These are phyloP conservation scores for Nomada goodeniana DNA, from an alignment of 2,888 invertebrate genomes.

Conservation along the genomic window DNA sequence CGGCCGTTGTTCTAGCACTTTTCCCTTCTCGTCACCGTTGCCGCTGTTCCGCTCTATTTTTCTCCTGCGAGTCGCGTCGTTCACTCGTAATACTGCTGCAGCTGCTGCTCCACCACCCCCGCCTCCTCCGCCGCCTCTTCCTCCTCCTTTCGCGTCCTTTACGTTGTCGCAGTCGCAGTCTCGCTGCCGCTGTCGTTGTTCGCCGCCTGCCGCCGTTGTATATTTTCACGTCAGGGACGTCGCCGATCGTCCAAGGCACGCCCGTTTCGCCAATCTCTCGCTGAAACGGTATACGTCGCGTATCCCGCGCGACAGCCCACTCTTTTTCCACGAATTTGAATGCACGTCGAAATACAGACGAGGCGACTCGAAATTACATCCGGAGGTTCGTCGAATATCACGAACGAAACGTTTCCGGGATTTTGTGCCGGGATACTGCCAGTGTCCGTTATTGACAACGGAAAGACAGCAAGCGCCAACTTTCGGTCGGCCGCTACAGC, in stretches of 20 bases:
- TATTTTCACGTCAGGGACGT: constrained; percentile 47
- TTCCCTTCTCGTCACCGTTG: constrained; percentile 10
- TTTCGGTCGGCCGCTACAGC: constrained; percentile 63
- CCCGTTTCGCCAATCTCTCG: constrained; percentile 60
- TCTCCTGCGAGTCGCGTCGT: not conserved
- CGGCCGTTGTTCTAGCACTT: constrained; percentile 12
- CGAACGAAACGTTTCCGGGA: constrained; percentile 70
- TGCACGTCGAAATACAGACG: constrained; percentile 19
- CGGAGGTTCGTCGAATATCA: constrained; percentile 44
- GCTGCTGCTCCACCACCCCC: not conserved
- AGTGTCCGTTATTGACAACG: constrained; percentile 82
- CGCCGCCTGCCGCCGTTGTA: constrained; percentile 32
- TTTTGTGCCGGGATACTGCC: constrained; percentile 77
- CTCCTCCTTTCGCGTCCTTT: not conserved
- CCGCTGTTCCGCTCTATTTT: constrained; percentile 23
- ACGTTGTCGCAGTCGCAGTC: constrained; percentile 26
- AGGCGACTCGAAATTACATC: constrained; percentile 38
- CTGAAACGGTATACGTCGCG: constrained; percentile 16
- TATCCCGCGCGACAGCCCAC: constrained; percentile 19
- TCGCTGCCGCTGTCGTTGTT: constrained; percentile 28
- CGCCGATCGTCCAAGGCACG: constrained; percentile 68
- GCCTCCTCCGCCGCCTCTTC: constrained; percentile 1
- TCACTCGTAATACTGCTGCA: not conserved
- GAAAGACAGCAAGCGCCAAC: constrained; percentile 78
- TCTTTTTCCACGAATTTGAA: constrained; percentile 1